Evolutionary conservation across 2,113 vertebrate species (phyloP).

Genomic region (Martes martes): DNA sequence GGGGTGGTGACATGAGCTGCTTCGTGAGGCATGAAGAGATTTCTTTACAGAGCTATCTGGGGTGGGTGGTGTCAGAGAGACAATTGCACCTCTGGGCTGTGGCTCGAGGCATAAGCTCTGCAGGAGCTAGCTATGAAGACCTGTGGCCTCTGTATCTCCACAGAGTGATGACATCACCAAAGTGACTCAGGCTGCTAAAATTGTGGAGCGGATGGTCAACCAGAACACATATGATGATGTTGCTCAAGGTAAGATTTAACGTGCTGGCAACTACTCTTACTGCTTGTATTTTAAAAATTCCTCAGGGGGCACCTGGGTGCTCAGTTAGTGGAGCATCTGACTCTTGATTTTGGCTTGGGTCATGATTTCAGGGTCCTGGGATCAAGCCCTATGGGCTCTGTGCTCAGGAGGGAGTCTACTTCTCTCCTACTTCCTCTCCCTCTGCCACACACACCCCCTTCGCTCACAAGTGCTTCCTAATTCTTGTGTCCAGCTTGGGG

Average conservation of each 20-base stretch:
- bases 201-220: conserved; percentile 93
- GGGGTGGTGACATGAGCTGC: neutral
- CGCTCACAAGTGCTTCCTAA: neutral
- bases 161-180: conserved; percentile 88
- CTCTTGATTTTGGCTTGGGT: neutral
- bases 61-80: neutral
- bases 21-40: neutral
- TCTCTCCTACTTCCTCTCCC: neutral
- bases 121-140: neutral
- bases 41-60: neutral
- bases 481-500: neutral
- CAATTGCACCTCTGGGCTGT: neutral
- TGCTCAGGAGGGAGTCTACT: neutral
- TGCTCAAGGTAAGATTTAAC: conserved; percentile 86
- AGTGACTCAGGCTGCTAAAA: conserved; percentile 85
- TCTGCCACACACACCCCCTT: neutral
- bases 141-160: conserved; percentile 48
- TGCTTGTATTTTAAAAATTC: neutral
- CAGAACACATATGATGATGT: conserved; percentile 93
- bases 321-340: neutral
- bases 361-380: neutral
- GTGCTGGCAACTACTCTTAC: neutral
- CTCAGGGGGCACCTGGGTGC: neutral
- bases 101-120: neutral
- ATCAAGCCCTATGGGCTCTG: neutral